Percentiles rank a stretch among this genome's conserved stretches.
phyloP scores from a whole-genome alignment of 2,113 vertebrate genomes.

The Copsychus sechellarum region DNA sequence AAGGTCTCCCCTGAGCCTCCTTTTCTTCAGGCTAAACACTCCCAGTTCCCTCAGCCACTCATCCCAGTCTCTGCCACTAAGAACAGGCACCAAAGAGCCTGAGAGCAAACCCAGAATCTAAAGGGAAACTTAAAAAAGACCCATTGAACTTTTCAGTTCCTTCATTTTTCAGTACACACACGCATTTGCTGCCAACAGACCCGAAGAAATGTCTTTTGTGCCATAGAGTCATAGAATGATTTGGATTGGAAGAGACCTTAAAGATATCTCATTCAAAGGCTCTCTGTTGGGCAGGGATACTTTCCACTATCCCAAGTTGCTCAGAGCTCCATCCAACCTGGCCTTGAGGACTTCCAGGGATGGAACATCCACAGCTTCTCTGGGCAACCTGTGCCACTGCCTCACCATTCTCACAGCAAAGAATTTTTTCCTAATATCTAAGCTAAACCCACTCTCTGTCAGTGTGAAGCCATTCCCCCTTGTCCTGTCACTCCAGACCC shows the following conservation, averaged over 20 bases:
- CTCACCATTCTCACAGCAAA: background rate
- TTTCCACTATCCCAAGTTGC: fast-evolving
- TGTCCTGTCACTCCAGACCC: background rate
- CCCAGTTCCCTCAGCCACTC: background rate
- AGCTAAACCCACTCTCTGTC: background rate
- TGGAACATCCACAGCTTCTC: background rate
- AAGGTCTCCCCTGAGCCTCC: background rate
- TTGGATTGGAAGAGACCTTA: background rate
- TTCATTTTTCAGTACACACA: background rate
- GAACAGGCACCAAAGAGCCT: background rate
- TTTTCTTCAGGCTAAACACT: background rate
- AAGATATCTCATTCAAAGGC: fast-evolving
- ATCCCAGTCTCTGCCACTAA: background rate
- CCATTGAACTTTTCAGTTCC: background rate
- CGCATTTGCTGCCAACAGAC: background rate
- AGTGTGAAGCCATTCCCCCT: background rate
- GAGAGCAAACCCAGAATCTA: background rate
- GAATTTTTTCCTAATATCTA: background rate
- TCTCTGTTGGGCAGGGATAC: too few relatives aligned
- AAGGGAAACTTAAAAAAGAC: background rate
- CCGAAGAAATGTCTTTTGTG: background rate
- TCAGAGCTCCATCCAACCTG: background rate
- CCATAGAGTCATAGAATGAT: background rate
- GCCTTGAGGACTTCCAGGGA: background rate
- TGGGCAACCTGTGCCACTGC: fast-evolving